A percentile compares a stretch with the other conserved stretches of the same genome.
Evolutionary conservation across 2,888 invertebrate genomes (phyloP).

Genomic region (Spodoptera littoralis): DNA sequence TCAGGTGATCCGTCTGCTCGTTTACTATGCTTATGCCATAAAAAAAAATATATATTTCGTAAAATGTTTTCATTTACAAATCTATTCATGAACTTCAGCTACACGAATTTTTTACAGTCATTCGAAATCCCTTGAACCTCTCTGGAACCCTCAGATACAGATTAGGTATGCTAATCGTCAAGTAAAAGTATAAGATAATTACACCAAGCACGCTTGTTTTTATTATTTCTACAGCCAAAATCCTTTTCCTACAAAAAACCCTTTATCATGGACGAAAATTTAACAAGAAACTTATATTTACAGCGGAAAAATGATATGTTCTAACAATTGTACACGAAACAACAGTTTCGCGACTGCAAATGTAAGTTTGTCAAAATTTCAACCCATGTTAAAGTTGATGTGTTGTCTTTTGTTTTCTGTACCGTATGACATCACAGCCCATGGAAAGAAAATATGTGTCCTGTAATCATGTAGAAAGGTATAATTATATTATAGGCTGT

Average conservation of each 20-base stretch:
- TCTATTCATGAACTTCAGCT: no score
- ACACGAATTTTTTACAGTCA: no score
- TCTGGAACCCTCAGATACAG: no score
- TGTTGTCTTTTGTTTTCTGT: conserved; percentile 8
- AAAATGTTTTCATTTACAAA: no score
- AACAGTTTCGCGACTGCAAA: neutral
- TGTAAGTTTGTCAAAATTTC: conserved; percentile 1
- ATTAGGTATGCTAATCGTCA: no score
- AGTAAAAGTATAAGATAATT: no score
- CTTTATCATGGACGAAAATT: neutral
- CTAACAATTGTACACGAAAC: neutral
- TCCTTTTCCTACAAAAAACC: neutral
- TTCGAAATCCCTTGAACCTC: no score
- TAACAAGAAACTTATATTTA: neutral
- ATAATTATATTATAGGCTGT: conserved; percentile 4
- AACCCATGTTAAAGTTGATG: conserved; percentile 1
- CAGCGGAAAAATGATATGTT: neutral
- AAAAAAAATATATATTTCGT: no score
- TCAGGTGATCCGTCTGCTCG: no score
- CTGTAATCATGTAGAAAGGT: neutral
- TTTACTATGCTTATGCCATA: no score
- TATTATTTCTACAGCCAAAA: no score
- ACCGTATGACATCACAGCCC: conserved; percentile 8
- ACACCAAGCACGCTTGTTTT: no score
- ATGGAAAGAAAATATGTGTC: conserved; percentile 3